Evolutionary conservation across 1,140 invertebrate genomes (phyloP), one percentile per base, ranked within the genome.

Genomic region (Glomeris maerens): DNA sequence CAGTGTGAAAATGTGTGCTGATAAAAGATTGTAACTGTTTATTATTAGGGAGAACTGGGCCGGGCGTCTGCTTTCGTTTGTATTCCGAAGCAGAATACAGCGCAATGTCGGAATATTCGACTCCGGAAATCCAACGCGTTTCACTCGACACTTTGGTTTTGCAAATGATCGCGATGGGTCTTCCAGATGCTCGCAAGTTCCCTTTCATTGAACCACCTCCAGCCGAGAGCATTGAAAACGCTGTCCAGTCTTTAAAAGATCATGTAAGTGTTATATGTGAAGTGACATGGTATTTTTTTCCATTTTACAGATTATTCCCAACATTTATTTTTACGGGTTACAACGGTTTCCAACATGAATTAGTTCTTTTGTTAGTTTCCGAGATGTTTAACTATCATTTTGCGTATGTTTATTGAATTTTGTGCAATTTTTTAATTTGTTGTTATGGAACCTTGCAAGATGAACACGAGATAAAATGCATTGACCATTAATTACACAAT

Each of bases 161-260:
- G 20, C 84, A 96, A 63, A 93, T 98, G 88, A 80, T 95, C 36
- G 80, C 91, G 0, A 82, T 98, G 74, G 94, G 94, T 0, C 72
- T 98, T 25, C 85, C 80, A 41, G 84, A 96, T 72, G 82, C 85
- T 7, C 71, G 87, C 29, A 79, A 83, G 60, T 98, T 98, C 73
- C 93, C 93, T 1, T 98, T 97, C 64, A 78, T 98, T 36, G 94
- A 98, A 69, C 73, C 84, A 23, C 95, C 95, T 14, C 72, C 78
- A 14, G 62, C 74, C 22, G 78, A 86, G 36, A 83, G 75, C 41
- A 77, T 98, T 46, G 92, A 97, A 66, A 83, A 85, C 62, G 81
- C 91, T 0, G 72, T 98, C 48, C 64, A 81, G 36, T 81, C 81
- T 42, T 68, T 98, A 10, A 92, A 92, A 70, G 84, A 92, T 64